A percentile compares a stretch with the other conserved stretches of the same genome.
Conservation (phyloP, 2,888 invertebrate species). For the Xestoiulus laeticollis region DNA sequence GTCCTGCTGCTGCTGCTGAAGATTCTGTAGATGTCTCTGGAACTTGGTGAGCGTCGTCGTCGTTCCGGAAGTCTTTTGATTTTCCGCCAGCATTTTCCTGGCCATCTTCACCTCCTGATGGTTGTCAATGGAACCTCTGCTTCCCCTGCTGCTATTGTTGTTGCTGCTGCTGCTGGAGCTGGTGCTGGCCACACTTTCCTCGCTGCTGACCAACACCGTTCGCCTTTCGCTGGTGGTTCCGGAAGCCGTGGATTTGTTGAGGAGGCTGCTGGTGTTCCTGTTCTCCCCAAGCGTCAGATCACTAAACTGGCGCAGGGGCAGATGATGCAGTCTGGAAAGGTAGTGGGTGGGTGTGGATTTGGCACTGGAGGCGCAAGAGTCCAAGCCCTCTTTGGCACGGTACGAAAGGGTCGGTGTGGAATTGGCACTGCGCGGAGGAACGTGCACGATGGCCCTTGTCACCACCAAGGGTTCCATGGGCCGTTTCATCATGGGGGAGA, state of each 20-base stretch:
- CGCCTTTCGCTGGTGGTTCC: neutral
- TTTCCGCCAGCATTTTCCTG: neutral
- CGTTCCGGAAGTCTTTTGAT: constrained; percentile 46
- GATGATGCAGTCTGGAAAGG: constrained; percentile 49
- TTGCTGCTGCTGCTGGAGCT: constrained; percentile 87
- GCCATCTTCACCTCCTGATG: constrained; percentile 45
- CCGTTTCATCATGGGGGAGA: neutral
- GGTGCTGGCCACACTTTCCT: constrained; percentile 86
- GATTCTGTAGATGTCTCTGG: neutral
- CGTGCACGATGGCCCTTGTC: constrained; percentile 52
- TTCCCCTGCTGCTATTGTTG: constrained; percentile 75
- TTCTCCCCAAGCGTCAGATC: constrained; percentile 53
- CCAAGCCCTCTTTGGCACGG: constrained; percentile 48
- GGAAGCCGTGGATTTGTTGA: constrained; percentile 77
- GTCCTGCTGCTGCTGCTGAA: constrained; percentile 52
- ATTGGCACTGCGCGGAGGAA: constrained; percentile 56
- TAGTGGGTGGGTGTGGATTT: constrained; percentile 55
- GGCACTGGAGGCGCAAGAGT: constrained; percentile 54
- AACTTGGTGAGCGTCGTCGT: constrained; percentile 38
- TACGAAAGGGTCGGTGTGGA: constrained; percentile 54
- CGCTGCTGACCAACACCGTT: constrained; percentile 73
- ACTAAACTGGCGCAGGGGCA: constrained; percentile 55
- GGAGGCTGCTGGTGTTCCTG: constrained; percentile 22
- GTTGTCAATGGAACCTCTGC: constrained; percentile 47
- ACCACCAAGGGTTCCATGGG: neutral